Percentiles rank a stretch among this genome's conserved stretches.
Conservation (phyloP, 2,888 invertebrate genomes). For the Brachylomia viminalis region DNA sequence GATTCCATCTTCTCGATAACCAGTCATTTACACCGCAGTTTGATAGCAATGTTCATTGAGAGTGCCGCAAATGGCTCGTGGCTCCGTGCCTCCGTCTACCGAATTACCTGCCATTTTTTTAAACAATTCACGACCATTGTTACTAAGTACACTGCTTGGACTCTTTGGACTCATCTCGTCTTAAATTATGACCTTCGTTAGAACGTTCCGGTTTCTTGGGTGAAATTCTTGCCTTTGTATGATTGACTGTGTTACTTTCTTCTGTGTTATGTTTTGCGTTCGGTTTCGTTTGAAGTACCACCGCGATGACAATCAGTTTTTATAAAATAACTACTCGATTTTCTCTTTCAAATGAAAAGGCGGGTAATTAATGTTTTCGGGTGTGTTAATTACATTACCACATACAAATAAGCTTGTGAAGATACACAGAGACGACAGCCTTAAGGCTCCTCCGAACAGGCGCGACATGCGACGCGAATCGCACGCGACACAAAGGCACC, state of each 20-base stretch:
- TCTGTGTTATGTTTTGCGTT: slow-evolving; percentile 72
- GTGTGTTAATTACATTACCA: slow-evolving; percentile 10
- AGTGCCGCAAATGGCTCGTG: slow-evolving; percentile 62
- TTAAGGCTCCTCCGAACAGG: no score
- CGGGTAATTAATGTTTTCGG: slow-evolving; percentile 40
- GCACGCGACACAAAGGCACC: no score
- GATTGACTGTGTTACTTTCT: slow-evolving; percentile 75
- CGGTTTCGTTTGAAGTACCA: slow-evolving; percentile 34
- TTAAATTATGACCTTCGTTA: slow-evolving; percentile 79
- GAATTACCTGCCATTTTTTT: slow-evolving; percentile 83
- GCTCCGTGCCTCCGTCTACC: slow-evolving; percentile 52
- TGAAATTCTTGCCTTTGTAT: slow-evolving; percentile 70
- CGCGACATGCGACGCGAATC: no score
- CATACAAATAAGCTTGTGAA: background rate
- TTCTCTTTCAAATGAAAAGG: slow-evolving; percentile 42
- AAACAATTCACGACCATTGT: slow-evolving; percentile 75
- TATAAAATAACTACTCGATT: slow-evolving; percentile 38
- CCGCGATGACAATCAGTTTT: slow-evolving; percentile 49
- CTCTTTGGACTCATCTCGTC: slow-evolving; percentile 79
- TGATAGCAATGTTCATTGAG: slow-evolving; percentile 53
- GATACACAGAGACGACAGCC: slow-evolving; percentile 5
- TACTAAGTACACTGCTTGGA: slow-evolving; percentile 70
- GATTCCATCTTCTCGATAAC: slow-evolving; percentile 61
- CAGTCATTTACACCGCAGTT: slow-evolving; percentile 62
- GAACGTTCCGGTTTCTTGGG: slow-evolving; percentile 69